These are phyloP conservation scores for Polietes domitor DNA, from an alignment of 2,888 invertebrate genomes.

Conservation along the genomic window DNA sequence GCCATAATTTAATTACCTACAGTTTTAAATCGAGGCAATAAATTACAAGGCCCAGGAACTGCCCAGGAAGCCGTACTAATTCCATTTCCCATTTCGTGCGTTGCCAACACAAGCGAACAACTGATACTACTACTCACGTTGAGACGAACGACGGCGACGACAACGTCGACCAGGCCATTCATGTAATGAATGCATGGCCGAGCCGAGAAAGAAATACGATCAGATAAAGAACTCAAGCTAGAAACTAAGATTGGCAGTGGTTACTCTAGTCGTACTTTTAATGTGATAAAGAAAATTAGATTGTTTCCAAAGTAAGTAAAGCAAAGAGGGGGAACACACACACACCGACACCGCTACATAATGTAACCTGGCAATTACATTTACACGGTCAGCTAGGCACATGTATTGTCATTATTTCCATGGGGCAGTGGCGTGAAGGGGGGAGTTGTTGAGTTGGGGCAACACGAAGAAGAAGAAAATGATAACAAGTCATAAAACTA, in stretches of 20 bases:
- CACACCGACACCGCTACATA: no score
- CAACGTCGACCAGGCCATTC: neutral
- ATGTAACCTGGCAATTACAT: neutral
- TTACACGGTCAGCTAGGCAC: neutral
- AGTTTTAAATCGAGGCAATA: conserved; percentile 6
- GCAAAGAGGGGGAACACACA: neutral
- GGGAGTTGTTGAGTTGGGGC: neutral
- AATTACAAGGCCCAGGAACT: conserved; percentile 15
- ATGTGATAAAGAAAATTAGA: conserved; percentile 30
- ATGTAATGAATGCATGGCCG: conserved; percentile 21
- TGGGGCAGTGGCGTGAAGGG: neutral
- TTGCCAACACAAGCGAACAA: neutral
- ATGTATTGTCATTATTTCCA: neutral
- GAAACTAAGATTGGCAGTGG: conserved; percentile 5
- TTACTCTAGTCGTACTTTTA: neutral
- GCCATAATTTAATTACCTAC: conserved; percentile 23
- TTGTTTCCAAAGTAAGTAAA: conserved; percentile 14
- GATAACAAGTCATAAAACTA: conserved; percentile 53
- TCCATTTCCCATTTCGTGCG: conserved; percentile 18
- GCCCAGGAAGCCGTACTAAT: conserved; percentile 14
- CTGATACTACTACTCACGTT: neutral
- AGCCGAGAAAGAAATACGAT: conserved; percentile 1
- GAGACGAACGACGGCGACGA: neutral
- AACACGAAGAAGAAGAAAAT: conserved; percentile 28
- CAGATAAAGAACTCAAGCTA: conserved; percentile 33